phyloP scores from a whole-genome alignment of 2,797 vertebrate genomes.

The Channallabes apus region DNA sequence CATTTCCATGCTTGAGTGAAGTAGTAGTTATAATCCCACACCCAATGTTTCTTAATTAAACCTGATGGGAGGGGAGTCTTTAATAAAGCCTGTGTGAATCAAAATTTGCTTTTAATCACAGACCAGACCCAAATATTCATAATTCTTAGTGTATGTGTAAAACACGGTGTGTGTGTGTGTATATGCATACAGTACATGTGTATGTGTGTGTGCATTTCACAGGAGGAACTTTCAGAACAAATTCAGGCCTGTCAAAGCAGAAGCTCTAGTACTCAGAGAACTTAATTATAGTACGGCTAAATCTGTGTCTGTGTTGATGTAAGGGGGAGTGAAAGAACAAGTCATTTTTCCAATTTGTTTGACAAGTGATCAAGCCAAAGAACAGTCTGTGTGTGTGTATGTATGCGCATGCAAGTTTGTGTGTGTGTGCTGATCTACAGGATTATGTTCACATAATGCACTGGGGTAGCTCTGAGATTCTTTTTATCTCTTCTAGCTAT shows the following conservation, averaged over 20 bases:
- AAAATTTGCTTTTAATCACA: conserved; percentile 25
- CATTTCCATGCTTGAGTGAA: background rate
- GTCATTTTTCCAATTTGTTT: background rate
- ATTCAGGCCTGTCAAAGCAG: background rate
- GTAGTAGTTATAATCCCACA: background rate
- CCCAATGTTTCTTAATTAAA: conserved; percentile 22
- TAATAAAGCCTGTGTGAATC: conserved; percentile 5
- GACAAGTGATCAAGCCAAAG: background rate
- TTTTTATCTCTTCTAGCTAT: background rate
- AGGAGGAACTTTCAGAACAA: background rate
- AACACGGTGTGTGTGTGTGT: background rate
- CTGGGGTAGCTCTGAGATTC: background rate
- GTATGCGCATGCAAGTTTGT: background rate
- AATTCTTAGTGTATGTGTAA: background rate
- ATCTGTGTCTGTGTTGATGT: background rate
- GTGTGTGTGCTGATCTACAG: background rate
- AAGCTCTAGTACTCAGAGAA: background rate
- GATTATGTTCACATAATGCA: background rate
- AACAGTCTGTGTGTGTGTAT: background rate
- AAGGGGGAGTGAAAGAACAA: background rate
- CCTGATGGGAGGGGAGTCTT: background rate
- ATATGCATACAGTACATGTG: background rate
- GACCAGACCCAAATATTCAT: background rate
- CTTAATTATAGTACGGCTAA: background rate
- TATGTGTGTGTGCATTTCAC: background rate